phyloP scores from a whole-genome alignment of 2,888 invertebrate species.

The Nomada hirtipes region DNA sequence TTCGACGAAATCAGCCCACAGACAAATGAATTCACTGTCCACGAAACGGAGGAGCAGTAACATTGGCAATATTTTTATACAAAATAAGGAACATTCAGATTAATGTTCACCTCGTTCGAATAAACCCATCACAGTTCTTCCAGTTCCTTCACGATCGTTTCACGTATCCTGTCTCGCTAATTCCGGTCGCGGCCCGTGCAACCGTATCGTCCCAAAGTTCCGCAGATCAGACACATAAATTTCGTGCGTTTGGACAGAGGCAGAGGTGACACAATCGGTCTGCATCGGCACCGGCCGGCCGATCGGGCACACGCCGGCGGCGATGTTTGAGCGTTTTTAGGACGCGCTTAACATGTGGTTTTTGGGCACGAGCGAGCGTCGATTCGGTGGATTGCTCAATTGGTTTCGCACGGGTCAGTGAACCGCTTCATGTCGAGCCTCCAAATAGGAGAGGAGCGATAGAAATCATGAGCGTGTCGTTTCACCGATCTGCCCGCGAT shows the following conservation, averaged over 20 bases:
- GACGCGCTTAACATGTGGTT: not conserved
- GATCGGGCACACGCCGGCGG: not conserved
- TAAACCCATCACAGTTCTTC: no score
- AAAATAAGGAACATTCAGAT: no score
- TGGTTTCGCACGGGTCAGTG: slow-evolving; percentile 42
- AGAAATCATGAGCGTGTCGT: slow-evolving; percentile 29
- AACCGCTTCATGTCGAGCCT: not conserved
- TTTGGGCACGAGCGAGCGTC: not conserved
- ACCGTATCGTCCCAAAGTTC: not conserved
- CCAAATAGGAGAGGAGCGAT: slow-evolving; percentile 32
- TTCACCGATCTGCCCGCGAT: slow-evolving; percentile 10
- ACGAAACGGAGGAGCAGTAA: no score
- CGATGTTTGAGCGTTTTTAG: slow-evolving; percentile 24
- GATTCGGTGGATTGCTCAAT: slow-evolving; percentile 41
- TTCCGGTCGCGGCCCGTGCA: not conserved
- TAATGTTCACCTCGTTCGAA: no score
- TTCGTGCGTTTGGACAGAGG: not conserved
- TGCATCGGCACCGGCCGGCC: not conserved
- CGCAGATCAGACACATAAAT: not conserved
- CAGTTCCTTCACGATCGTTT: no score
- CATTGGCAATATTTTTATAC: no score
- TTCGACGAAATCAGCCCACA: no score
- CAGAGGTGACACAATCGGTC: not conserved
- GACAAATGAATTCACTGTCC: no score
- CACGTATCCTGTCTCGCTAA: not conserved